Conservation (phyloP, 2,888 invertebrate species). For the Nowickia ferox region DNA sequence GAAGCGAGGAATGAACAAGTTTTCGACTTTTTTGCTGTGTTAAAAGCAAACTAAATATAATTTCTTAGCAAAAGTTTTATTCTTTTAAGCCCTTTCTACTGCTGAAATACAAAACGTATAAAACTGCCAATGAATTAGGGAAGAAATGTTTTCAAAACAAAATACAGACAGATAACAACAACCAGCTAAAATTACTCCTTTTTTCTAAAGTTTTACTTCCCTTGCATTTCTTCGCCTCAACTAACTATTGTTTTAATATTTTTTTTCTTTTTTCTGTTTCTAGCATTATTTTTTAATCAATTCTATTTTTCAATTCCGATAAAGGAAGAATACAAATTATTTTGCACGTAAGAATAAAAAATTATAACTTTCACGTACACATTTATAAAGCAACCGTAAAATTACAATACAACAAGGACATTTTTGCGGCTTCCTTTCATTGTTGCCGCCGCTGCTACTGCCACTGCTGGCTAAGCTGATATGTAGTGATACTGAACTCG, state of each 20-base stretch:
- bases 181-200: slow-evolving; percentile 34
- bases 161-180: slow-evolving; percentile 7
- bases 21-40: slow-evolving; percentile 2
- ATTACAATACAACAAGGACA: slow-evolving; percentile 76
- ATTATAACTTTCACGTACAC: slow-evolving; percentile 77
- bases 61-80: slow-evolving; percentile 9
- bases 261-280: not conserved
- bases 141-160: not conserved
- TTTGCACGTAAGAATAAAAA: slow-evolving; percentile 74
- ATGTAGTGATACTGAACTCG: slow-evolving; percentile 28
- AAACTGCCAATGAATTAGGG: not conserved
- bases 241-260: slow-evolving; percentile 45
- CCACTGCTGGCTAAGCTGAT: slow-evolving; percentile 48
- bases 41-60: not conserved
- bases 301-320: slow-evolving; percentile 51
- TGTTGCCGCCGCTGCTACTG: not conserved
- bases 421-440: slow-evolving; percentile 72
- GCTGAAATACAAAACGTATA: slow-evolving; percentile 1
- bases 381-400: slow-evolving; percentile 77
- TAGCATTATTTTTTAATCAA: slow-evolving; percentile 56
- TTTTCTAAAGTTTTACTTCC: slow-evolving; percentile 5
- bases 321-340: slow-evolving; percentile 65
- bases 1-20: slow-evolving; percentile 33
- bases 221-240: not conserved
- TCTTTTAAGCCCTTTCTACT: slow-evolving; percentile 1